Base-by-base conservation (phyloP, 2,888 invertebrate genomes). In the Heliconius aoede region DNA sequence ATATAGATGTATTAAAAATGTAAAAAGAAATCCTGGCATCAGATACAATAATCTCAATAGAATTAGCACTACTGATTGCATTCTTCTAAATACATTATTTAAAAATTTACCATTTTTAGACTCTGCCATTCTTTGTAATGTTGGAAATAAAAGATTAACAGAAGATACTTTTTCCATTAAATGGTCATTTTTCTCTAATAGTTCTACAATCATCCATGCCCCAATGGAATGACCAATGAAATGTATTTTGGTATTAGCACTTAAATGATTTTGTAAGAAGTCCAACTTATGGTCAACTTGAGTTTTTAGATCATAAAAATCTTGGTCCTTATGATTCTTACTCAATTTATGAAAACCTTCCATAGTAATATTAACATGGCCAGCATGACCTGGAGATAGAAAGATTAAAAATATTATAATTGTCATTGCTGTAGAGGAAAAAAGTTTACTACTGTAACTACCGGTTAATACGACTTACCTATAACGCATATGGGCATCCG, bases 141-240 rank as follows among this genome's bases (percentile, higher is more conserved):
- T 97, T 1, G 99, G 99, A 90, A 98, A 98, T 4, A 99, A 90
- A 80, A 98, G 90, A 89, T 97, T 97, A 78, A 96, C 94, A 81
- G 96, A 96, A n/a, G 92, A 89, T 55, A 97, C 87, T 83, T 94
- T 95, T 40, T 91, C 84, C 83, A 94, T 88, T 84, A 97, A 89
- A 46, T 91, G 86, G 8, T 95, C 91, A 80, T 91, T 83, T 80
- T 96, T 91, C 81, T 96, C 95, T 40, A 98, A 87, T 83, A 98
- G 87, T 86, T 98, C 96, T 76, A 98, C 86, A 79, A 96, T 95
- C 85, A 98, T 96, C 96, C 98, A 98, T 73, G 97, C 95, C 5
- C 99, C 99, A 85, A 99, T 97, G 0, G 99, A 99, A 94, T 99
- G 99, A 3, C 98, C 98, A 82, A 99, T 95, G 60, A 99, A 90